Evolutionary conservation across 2,888 invertebrate species (phyloP).

Genomic region (Apantesis nais): DNA sequence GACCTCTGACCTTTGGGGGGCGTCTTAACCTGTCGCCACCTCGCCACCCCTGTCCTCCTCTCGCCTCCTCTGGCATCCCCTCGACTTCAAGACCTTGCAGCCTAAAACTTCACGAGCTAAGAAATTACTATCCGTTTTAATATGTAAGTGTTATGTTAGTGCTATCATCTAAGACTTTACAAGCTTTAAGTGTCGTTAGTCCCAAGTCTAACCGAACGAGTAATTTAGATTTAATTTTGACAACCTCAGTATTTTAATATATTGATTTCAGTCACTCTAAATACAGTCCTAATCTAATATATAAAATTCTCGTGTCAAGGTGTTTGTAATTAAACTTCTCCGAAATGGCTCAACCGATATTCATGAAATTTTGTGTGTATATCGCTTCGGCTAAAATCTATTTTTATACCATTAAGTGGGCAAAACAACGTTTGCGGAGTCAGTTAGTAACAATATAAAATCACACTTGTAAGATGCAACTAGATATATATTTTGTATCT

Average conservation of each 20-base stretch:
- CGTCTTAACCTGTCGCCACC: slow-evolving; percentile 63
- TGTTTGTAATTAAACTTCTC: too few species aligned
- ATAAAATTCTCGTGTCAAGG: too few species aligned
- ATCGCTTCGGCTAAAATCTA: too few species aligned
- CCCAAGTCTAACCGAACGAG: background rate
- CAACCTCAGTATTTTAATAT: background rate
- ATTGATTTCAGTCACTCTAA: background rate
- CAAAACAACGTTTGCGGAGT: too few species aligned
- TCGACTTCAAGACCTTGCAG: slow-evolving; percentile 15
- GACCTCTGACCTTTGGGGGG: slow-evolving; percentile 46
- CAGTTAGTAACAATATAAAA: too few species aligned
- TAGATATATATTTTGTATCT: background rate
- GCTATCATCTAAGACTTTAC: slow-evolving; percentile 1
- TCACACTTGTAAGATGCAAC: background rate
- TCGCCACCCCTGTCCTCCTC: slow-evolving; percentile 27
- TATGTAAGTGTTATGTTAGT: slow-evolving; percentile 15
- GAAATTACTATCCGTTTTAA: slow-evolving; percentile 17
- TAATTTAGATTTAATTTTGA: background rate
- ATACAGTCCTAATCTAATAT: too few species aligned
- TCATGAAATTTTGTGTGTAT: too few species aligned
- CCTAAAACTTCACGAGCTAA: slow-evolving; percentile 19
- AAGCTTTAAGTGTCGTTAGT: slow-evolving; percentile 5
- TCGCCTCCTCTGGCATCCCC: background rate
- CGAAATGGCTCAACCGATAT: too few species aligned
- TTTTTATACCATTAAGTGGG: too few species aligned